Conservation (phyloP, 2,888 invertebrate genomes). For the Geotrupes spiniger region DNA sequence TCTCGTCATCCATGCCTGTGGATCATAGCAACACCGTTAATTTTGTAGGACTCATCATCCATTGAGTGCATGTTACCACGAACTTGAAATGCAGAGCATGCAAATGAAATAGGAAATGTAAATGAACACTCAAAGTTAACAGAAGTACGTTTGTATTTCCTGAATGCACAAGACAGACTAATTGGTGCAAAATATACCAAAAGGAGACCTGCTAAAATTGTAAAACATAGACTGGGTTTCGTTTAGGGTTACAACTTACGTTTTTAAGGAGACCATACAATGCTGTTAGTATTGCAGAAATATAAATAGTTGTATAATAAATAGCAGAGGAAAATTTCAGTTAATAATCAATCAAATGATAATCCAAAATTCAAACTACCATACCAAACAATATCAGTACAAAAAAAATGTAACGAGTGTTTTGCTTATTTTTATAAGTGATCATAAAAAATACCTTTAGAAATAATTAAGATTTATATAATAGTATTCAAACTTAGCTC, state of each 20-base stretch:
- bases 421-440: no score
- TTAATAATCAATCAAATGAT: no score
- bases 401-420: no score
- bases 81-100: background rate
- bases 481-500: no score
- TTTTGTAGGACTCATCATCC: background rate
- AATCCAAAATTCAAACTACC: background rate
- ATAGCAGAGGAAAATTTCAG: background rate
- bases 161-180: no score
- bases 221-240: no score
- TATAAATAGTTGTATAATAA: background rate
- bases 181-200: no score
- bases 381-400: no score
- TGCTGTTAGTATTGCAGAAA: slow-evolving; percentile 17
- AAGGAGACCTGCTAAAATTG: no score
- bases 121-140: background rate
- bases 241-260: slow-evolving; percentile 15
- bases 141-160: background rate
- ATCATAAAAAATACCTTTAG: no score
- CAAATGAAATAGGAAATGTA: no score
- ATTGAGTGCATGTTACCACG: background rate
- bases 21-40: background rate
- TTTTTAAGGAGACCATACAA: slow-evolving; percentile 15
- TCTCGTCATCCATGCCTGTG: slow-evolving; percentile 91
- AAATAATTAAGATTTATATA: no score